Conservation (phyloP, 2,113 vertebrate species). For the Pampusana beccarii region DNA sequence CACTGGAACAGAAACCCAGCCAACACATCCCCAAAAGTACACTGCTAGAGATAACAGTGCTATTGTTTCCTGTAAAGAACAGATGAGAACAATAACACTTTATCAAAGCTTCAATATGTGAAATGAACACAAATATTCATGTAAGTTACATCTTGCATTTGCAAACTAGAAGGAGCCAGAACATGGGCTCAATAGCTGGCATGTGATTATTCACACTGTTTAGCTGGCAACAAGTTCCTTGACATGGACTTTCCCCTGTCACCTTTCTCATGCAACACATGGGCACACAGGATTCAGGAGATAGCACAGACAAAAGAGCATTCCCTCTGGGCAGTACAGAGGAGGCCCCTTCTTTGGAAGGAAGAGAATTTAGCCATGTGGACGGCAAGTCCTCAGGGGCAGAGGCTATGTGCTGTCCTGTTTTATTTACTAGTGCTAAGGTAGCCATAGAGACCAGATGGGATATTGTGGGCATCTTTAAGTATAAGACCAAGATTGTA, state of each 20-base stretch:
- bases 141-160: neutral
- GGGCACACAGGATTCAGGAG: neutral
- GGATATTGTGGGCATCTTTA: neutral
- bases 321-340: neutral
- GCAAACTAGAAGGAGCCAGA: neutral
- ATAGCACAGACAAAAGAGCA: neutral
- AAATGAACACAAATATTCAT: neutral
- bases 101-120: neutral
- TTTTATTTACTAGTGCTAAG: neutral
- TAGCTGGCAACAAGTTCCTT: neutral
- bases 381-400: neutral
- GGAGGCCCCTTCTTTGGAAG: neutral
- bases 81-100: neutral
- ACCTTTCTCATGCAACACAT: neutral
- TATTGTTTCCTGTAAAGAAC: neutral
- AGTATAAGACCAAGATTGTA: slow-evolving; percentile 23
- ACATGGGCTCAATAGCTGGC: neutral
- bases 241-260: neutral
- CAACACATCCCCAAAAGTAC: neutral
- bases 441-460: neutral
- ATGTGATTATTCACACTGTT: neutral
- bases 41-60: neutral
- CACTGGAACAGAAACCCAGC: neutral
- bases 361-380: neutral
- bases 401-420: neutral